Conservation (phyloP, 1,140 invertebrate genomes). For the Halyomorpha halys region DNA sequence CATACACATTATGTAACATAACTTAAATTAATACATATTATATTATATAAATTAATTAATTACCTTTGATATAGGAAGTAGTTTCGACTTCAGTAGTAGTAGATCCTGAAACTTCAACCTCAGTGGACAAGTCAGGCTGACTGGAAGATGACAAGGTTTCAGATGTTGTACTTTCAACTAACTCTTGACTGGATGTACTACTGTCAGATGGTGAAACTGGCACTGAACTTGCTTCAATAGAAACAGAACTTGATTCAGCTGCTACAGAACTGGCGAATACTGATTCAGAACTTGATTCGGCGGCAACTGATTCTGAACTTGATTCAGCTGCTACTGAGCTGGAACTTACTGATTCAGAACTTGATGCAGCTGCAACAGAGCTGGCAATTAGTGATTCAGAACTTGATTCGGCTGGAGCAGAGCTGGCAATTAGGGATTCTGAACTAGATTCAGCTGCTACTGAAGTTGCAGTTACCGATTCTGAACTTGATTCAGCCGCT, state of each 20-base stretch:
- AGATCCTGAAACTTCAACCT: slow-evolving; percentile 25
- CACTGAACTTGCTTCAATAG: slow-evolving; percentile 9
- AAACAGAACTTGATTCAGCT: slow-evolving; percentile 13
- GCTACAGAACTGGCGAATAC: neutral
- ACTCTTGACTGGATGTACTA: neutral
- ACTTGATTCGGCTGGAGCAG: no score
- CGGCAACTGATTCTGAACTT: slow-evolving; percentile 7
- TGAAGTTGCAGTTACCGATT: slow-evolving; percentile 20
- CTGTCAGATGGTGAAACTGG: neutral
- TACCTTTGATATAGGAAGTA: slow-evolving; percentile 20
- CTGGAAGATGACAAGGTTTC: neutral
- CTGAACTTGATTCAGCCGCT: slow-evolving; percentile 5
- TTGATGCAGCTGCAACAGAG: no score
- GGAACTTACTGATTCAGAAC: no score
- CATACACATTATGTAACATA: no score
- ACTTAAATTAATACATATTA: neutral
- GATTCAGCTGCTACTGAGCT: no score
- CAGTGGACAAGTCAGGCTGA: slow-evolving; percentile 2
- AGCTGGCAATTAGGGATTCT: no score
- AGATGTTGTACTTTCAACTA: neutral
- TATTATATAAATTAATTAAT: slow-evolving; percentile 25
- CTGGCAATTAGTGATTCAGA: no score
- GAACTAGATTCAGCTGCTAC: neutral
- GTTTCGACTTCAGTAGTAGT: slow-evolving; percentile 27
- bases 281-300: slow-evolving; percentile 16